Base-by-base conservation (phyloP, 2,797 vertebrate species). In the Poeciliopsis turneri region DNA sequence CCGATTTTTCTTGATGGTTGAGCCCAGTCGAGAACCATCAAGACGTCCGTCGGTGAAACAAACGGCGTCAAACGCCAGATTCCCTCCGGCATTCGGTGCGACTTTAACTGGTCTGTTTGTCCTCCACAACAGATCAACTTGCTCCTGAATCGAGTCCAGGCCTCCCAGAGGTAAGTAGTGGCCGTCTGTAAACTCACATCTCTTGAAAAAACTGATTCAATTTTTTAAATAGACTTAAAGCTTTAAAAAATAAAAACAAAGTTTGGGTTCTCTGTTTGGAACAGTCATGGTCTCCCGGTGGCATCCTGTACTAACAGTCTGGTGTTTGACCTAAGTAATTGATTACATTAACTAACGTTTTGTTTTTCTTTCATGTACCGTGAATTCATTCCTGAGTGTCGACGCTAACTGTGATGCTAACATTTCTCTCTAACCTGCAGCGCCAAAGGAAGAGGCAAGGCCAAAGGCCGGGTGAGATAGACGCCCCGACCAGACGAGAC, bases 401-500 rank as follows among this genome's bases (percentile, higher is more conserved):
- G 28, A 28, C 0, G 28, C n/a, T 33, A 33, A 61, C 57, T 61
- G 57, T 59, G 55, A n/a, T 23, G 20, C 20, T 41, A 4, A 11
- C 25, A 0, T 8, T 45, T 87, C 47, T 88, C 36, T 66, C 66
- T 87, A 41, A 72, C 49, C 76, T 75, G 77, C 92, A 95, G 94
- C 30, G 86, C 92, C 90, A 95, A 95, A 90, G 94, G 94, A 89
- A 92, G 94, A 87, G 94, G 94, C 74, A 95, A 95, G 87, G 90
- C 80, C 89, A 95, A 95, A 87, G 89, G 88, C 73, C 90, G 94
- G 80, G 0, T 89, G 85, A 92, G 94, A 87, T 92, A 94, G 85
- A 92, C 43, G 49, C 8, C 13, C 25, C 57, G 4, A 46, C 74
- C 11, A 53, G 47, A 55, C n/a, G 2, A 25, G 64, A 51, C 61